A percentile compares a stretch with the other conserved stretches of the same genome.
These are phyloP conservation scores for Microplitis deprimator DNA, from an alignment of 2,888 invertebrate species.

Conservation along the genomic window DNA sequence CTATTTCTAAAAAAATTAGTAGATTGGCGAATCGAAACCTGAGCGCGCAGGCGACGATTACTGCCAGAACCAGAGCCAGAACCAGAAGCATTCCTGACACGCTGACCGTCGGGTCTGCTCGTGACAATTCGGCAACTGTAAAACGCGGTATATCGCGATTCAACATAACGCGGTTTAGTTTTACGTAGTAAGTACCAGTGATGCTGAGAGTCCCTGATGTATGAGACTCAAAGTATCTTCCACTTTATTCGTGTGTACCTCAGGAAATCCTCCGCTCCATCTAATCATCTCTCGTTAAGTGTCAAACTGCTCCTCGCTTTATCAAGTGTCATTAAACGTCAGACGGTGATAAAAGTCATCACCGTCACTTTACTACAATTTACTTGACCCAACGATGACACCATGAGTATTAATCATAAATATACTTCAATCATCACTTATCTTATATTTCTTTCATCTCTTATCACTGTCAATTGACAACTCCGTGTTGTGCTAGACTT, in stretches of 20 bases:
- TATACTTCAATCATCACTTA: not conserved
- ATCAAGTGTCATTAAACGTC: not conserved
- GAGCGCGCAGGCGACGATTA: slow-evolving; percentile 70
- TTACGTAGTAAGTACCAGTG: not conserved
- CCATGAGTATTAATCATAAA: slow-evolving; percentile 20
- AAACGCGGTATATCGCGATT: slow-evolving; percentile 47
- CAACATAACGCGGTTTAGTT: slow-evolving; percentile 16
- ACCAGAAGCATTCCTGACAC: slow-evolving; percentile 60
- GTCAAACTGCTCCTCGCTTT: slow-evolving; percentile 18
- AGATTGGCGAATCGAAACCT: slow-evolving; percentile 40
- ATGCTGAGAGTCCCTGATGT: not conserved
- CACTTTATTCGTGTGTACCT: too few species aligned
- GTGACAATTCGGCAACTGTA: slow-evolving; percentile 39
- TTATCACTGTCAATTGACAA: not conserved
- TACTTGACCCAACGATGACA: slow-evolving; percentile 9
- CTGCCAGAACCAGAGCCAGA: slow-evolving; percentile 58
- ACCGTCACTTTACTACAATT: not conserved
- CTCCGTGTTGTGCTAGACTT: not conserved
- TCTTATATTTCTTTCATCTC: not conserved
- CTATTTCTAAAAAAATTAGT: too few species aligned
- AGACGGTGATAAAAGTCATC: not conserved
- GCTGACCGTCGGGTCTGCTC: slow-evolving; percentile 47
- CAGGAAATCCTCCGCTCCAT: not conserved
- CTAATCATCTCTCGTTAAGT: slow-evolving; percentile 34
- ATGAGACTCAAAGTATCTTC: too few species aligned